These are phyloP conservation scores for Drosophila seguyi DNA, from an alignment of 1,140 invertebrate genomes.

Conservation along the genomic window DNA sequence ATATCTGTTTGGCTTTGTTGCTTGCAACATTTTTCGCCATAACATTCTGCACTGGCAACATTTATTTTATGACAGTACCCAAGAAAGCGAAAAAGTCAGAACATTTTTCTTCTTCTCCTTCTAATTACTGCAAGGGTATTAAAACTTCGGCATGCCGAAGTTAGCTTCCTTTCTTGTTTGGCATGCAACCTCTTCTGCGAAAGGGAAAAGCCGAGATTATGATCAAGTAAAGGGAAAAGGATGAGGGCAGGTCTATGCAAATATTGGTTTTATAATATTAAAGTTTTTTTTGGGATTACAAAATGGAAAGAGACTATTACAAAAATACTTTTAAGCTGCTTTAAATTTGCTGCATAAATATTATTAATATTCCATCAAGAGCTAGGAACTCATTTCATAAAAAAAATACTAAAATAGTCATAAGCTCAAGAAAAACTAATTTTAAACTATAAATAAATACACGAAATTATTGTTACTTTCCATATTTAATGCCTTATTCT, in stretches of 20 bases:
- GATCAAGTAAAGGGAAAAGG: slow-evolving; percentile 14
- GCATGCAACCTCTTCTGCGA: slow-evolving; percentile 19
- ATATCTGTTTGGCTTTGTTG: too few species aligned
- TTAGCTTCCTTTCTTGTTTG: too few species aligned
- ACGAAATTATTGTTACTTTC: background rate
- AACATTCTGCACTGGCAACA: too few species aligned
- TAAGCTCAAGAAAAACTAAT: background rate
- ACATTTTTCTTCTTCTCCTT: too few species aligned
- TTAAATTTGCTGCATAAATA: too few species aligned
- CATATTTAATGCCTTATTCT: background rate
- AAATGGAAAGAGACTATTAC: too few species aligned
- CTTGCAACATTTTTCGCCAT: too few species aligned
- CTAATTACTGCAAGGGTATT: too few species aligned
- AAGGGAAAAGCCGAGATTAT: slow-evolving; percentile 46
- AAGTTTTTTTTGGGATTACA: background rate
- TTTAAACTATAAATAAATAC: background rate
- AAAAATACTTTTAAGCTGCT: background rate
- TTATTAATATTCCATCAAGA: background rate
- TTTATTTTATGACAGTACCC: too few species aligned
- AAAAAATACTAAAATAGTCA: background rate
- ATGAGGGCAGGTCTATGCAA: background rate
- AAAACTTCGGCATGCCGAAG: too few species aligned
- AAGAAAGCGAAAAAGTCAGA: too few species aligned
- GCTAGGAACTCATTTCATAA: background rate
- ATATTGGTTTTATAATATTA: slow-evolving; percentile 2